Conservation (phyloP, 2,113 vertebrate genomes). For the Alethe diademata region DNA sequence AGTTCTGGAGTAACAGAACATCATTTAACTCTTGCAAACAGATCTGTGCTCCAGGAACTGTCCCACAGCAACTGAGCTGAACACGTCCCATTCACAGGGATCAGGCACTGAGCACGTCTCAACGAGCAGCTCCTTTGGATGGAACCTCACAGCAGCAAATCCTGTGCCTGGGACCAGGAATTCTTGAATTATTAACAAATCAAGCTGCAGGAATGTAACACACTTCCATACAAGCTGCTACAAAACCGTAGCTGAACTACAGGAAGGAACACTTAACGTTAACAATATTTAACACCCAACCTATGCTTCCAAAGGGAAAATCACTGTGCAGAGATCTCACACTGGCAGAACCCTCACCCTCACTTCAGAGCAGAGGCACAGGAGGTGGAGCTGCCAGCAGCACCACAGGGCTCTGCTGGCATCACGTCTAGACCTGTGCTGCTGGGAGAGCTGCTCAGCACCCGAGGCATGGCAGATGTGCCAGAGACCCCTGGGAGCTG, state of each 20-base stretch:
- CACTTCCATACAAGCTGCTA: background rate
- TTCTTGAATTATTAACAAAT: background rate
- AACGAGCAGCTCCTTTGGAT: background rate
- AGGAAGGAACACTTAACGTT: background rate
- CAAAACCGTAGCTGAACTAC: background rate
- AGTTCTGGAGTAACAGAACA: background rate
- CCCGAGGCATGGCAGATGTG: background rate
- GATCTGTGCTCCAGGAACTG: background rate
- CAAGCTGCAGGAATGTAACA: background rate
- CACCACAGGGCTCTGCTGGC: background rate
- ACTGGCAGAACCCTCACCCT: background rate
- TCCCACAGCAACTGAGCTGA: fast-evolving
- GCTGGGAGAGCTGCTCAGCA: background rate
- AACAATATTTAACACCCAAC: background rate
- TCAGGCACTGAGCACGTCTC: background rate
- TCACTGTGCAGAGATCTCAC: background rate
- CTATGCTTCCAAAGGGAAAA: background rate
- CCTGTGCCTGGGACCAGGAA: background rate
- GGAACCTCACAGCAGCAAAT: background rate
- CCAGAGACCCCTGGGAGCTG: background rate
- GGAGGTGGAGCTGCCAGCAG: background rate
- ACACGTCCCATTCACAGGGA: background rate
- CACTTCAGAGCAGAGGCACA: background rate
- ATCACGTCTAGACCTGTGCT: background rate
- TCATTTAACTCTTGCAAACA: fast-evolving